Evolutionary conservation across 1,140 invertebrate species (phyloP).

Genomic region (Battus philenor): DNA sequence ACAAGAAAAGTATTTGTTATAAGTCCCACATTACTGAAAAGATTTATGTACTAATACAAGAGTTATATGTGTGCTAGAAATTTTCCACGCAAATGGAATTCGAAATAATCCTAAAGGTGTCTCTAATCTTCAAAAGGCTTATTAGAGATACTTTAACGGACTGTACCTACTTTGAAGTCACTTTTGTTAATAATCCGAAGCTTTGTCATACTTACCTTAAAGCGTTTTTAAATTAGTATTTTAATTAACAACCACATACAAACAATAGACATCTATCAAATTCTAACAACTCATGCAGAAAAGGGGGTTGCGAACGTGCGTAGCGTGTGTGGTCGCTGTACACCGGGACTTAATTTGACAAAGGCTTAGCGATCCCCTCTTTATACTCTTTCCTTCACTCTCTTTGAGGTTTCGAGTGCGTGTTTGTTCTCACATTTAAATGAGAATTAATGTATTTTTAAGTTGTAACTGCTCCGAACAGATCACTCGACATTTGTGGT

Average conservation of each 20-base stretch:
- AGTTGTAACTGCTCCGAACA: conserved; percentile 3
- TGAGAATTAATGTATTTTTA: conserved; percentile 1
- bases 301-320: conserved; percentile 69
- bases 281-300: conserved; percentile 62
- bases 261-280: conserved; percentile 60
- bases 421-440: conserved; percentile 14
- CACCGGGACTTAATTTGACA: conserved; percentile 33
- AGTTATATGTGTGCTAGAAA: too few species aligned
- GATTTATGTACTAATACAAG: too few species aligned
- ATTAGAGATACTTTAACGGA: too few species aligned
- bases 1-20: too few species aligned
- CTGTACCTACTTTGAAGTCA: too few species aligned
- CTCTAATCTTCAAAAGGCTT: too few species aligned
- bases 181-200: too few species aligned
- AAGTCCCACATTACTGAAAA: too few species aligned
- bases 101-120: too few species aligned
- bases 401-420: conserved; percentile 15
- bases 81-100: too few species aligned
- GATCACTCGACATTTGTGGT: conserved; percentile 31
- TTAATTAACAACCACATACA: conserved; percentile 32
- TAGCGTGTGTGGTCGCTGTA: conserved; percentile 37
- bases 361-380: conserved; percentile 31
- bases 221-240: conserved; percentile 6
- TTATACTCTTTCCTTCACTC: conserved; percentile 8
- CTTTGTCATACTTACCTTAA: too few species aligned